Conservation (phyloP, 1,140 invertebrate species). For the Octopus sinensis region DNA sequence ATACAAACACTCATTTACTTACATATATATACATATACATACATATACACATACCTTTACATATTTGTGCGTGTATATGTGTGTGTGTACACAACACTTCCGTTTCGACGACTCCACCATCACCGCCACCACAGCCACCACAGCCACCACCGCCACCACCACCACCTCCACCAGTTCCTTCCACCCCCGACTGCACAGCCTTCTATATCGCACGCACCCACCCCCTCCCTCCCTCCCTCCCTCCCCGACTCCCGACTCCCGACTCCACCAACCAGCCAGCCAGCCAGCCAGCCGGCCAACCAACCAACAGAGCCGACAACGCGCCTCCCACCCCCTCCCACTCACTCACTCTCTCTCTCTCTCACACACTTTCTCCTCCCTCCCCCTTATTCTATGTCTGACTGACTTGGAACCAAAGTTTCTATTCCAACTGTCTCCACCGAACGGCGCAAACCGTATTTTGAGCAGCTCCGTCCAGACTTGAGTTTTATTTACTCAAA, state of each 20-base stretch:
- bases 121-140: too few species aligned
- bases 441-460: conserved; percentile 4
- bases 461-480: conserved; percentile 7
- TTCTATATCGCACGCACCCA: background rate
- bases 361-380: background rate
- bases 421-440: background rate
- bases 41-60: too few species aligned
- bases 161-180: too few species aligned
- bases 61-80: too few species aligned
- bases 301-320: background rate
- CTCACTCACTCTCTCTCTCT: background rate
- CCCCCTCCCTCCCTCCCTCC: background rate
- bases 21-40: too few species aligned
- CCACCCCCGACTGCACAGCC: too few species aligned
- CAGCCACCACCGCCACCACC: too few species aligned
- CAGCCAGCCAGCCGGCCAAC: background rate
- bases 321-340: background rate
- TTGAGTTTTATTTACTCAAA: background rate
- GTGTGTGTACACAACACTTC: too few species aligned
- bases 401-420: background rate
- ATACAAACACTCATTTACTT: too few species aligned
- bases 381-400: background rate
- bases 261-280: background rate
- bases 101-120: too few species aligned
- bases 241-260: background rate